Evolutionary conservation across 1,140 invertebrate genomes (phyloP), one percentile per base, ranked within the genome.

Genomic region (Bursaphelenchus mucronatus): DNA sequence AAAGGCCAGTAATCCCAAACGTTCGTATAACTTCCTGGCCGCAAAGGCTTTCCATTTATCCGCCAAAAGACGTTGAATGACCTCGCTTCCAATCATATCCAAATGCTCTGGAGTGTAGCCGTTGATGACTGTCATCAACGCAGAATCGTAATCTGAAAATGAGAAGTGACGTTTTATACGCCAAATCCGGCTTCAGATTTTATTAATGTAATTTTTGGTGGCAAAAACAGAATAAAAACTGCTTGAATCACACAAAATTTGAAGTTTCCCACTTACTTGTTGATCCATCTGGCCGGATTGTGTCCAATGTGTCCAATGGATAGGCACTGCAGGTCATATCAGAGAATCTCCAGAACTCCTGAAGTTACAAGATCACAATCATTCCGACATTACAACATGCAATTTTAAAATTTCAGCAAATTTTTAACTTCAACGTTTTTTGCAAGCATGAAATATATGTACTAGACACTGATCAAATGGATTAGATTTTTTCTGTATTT

Each of bases 11-110:
- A 94, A 89, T 17, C 90, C 85, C 17, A 97, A 85, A 41, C 92
- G 86, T 82, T 94, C 91, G 52, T 95, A 84, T 81, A 97, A 95
- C 83, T 94, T 91, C 70, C 87, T 87, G 82, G 89, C 87, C 41
- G 92, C 95, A 86, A 95, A 98, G 3, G 92, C 94, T 83, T 97
- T 97, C 95, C 95, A 98, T 83, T 98, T 98, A 84, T 98, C 94
- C 83, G 96, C 93, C 13, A 98, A 85, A 54, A 98, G 83, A 76
- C 92, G 87, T 82, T 96, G 91, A 81, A 98, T 96, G 55, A 98
- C 96, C 45, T 94, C 94, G 53, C 92, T 93, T 76, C 97, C 93
- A 67, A 98, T 84, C 94, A 98, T 98, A 80, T 97, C 92, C 81
- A 97, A 86, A 87, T 98, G 95, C 75, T 94, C 94, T 75, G 94